A percentile compares a stretch with the other conserved stretches of the same genome.
Evolutionary conservation across 2,888 invertebrate genomes (phyloP).

Genomic region (Opisthograptis luteolata): DNA sequence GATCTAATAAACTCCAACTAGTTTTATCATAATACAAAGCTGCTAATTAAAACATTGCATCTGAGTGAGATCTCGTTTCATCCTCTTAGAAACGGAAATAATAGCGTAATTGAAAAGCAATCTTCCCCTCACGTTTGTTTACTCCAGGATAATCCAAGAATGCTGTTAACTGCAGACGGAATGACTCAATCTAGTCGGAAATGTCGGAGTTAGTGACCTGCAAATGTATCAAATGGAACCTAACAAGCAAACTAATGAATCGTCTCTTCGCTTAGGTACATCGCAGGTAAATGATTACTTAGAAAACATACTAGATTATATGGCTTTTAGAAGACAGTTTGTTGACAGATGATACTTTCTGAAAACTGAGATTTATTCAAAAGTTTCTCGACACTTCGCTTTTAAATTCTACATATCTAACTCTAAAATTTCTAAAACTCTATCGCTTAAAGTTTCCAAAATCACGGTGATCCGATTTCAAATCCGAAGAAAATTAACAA

Average conservation of each 20-base stretch:
- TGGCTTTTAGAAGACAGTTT: too few species aligned
- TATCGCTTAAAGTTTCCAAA: too few species aligned
- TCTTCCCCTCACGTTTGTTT: conserved; percentile 28
- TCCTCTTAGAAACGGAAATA: conserved; percentile 16
- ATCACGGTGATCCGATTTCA: too few species aligned
- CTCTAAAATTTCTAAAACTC: too few species aligned
- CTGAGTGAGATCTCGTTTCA: conserved; percentile 11
- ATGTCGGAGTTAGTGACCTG: conserved; percentile 46
- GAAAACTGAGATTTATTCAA: too few species aligned
- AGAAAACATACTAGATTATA: too few species aligned
- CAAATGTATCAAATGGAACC: conserved; percentile 3
- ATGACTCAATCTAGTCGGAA: conserved; percentile 52
- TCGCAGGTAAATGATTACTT: too few species aligned
- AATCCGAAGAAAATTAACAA: too few species aligned
- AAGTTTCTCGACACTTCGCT: too few species aligned
- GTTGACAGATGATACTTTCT: too few species aligned
- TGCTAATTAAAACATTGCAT: conserved; percentile 22
- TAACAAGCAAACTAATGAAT: conserved; percentile 20
- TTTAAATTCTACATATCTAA: too few species aligned
- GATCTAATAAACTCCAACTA: conserved; percentile 6
- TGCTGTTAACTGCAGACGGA: conserved; percentile 40
- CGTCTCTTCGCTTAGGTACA: background rate
- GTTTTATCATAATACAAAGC: conserved; percentile 4
- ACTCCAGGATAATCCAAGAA: conserved; percentile 34
- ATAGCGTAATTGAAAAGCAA: conserved; percentile 31